Evolutionary conservation across 2,113 vertebrate genomes (phyloP), one percentile per base, ranked within the genome.

Genomic region (Oncorhynchus tshawytscha): DNA sequence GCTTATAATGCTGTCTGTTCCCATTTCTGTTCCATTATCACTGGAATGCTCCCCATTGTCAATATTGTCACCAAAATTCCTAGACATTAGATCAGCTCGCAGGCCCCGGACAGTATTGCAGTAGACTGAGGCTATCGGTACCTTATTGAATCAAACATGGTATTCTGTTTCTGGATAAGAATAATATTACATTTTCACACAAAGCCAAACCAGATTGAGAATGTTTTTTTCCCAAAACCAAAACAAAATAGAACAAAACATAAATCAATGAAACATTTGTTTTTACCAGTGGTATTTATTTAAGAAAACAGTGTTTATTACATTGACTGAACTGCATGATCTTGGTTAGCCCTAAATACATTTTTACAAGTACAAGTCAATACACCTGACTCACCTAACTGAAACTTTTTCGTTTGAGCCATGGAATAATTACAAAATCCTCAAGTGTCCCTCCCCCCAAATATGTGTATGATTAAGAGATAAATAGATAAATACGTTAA

Each of bases 401-500:
- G 78, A 83, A 90, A 87, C 79, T 82, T 90, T 86, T 77, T 51
- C 73, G 85, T 78, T 79, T 84, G 90, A 90, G 87, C 82, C 87
- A 83, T 75, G 27, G 78, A 13, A 80, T 89, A 91, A 87, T 93
- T 93, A 94, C 87, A 93, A 94, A 93, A 93, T 87, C 84, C 81
- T 89, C 72, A 78, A 87, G 91, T 88, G 89, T 92, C 78, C 89
- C 78, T 6, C 31, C 34, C 34, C 34, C 34, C 31, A 5, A 86
- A 88, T 78, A 89, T 86, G 85, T 80, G 79, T 86, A 90, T 86
- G 81, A 89, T 79, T 79, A 83, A 84, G 81, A 87, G 84, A 92
- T 94, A 93, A 93, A 93, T 93, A 92, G 81, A 93, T 94, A 93
- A 93, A 94, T 93, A 93, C 81, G 89, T 86, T 86, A 88, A 90